Evolutionary conservation across 35 echinoderm and acorn worm species (phyloP).

Genomic region (Apostichopus parvimensis): DNA sequence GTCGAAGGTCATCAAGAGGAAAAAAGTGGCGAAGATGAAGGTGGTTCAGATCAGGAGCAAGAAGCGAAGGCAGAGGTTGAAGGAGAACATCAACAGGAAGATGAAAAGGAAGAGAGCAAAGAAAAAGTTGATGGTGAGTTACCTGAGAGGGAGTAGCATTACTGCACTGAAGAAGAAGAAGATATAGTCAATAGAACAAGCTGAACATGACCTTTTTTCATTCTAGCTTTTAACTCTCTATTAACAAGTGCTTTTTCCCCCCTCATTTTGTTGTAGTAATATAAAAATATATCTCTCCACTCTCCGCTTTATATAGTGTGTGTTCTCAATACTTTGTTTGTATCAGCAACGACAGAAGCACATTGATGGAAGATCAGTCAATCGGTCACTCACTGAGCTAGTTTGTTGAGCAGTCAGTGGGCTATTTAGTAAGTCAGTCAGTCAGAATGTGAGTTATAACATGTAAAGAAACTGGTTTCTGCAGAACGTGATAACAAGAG

Average conservation of each 20-base stretch:
- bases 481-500: not conserved
- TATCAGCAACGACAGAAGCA: not conserved
- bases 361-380: too few species aligned
- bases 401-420: too few species aligned
- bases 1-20: slow-evolving; percentile 22
- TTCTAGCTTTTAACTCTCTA: not conserved
- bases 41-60: not conserved
- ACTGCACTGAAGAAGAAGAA: not conserved
- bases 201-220: not conserved
- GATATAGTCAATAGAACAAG: not conserved
- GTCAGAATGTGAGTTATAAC: too few species aligned
- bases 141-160: not conserved
- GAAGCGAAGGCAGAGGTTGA: not conserved
- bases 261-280: slow-evolving; percentile 2
- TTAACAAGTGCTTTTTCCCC: not conserved
- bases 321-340: not conserved
- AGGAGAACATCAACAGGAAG: not conserved
- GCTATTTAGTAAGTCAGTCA: too few species aligned
- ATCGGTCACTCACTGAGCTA: too few species aligned
- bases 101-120: slow-evolving; percentile 13
- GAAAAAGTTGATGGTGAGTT: not conserved
- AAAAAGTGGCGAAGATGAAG: slow-evolving; percentile 22
- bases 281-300: not conserved
- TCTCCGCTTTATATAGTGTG: too few species aligned
- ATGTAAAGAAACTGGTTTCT: too few species aligned